A percentile compares a stretch with the other conserved stretches of the same genome.
These are phyloP conservation scores for Hippoglossus hippoglossus DNA, from an alignment of 2,797 vertebrate species.

Conservation along the genomic window DNA sequence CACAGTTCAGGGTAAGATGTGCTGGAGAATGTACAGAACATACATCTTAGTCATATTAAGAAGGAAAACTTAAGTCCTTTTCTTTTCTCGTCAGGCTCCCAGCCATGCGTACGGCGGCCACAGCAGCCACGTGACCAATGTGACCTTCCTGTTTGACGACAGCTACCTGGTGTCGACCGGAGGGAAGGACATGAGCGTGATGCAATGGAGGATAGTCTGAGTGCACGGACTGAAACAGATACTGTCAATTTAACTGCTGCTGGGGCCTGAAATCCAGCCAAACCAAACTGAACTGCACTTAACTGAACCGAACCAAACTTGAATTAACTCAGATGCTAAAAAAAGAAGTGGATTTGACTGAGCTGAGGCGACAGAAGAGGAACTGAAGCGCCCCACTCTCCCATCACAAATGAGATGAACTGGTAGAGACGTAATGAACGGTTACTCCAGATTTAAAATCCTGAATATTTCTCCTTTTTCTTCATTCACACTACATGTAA, in stretches of 20 bases:
- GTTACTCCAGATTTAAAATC: slow-evolving; percentile 53
- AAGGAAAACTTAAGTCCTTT: not conserved
- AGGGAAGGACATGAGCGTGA: slow-evolving; percentile 97
- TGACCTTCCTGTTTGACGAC: slow-evolving; percentile 93
- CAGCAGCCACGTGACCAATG: slow-evolving; percentile 98
- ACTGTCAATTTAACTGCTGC: slow-evolving; percentile 30
- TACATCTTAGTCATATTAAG: not conserved
- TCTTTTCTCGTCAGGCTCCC: slow-evolving; percentile 86
- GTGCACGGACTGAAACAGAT: slow-evolving; percentile 14
- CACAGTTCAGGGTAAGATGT: slow-evolving; percentile 93
- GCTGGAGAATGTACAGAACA: not conserved
- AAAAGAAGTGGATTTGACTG: slow-evolving; percentile 46
- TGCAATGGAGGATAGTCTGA: slow-evolving; percentile 97
- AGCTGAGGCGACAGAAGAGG: slow-evolving; percentile 52
- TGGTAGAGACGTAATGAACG: slow-evolving; percentile 26
- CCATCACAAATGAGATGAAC: slow-evolving; percentile 43
- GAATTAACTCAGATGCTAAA: slow-evolving; percentile 40
- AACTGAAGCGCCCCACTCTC: slow-evolving; percentile 20
- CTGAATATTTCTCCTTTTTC: slow-evolving; percentile 41
- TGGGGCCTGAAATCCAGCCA: slow-evolving; percentile 13
- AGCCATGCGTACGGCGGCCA: slow-evolving; percentile 93
- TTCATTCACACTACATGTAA: slow-evolving; percentile 58
- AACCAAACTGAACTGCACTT: slow-evolving; percentile 23
- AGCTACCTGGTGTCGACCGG: slow-evolving; percentile 96
- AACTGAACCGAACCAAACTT: slow-evolving; percentile 61